Conservation (phyloP, 1,140 invertebrate species). For the Plodia interpunctella region DNA sequence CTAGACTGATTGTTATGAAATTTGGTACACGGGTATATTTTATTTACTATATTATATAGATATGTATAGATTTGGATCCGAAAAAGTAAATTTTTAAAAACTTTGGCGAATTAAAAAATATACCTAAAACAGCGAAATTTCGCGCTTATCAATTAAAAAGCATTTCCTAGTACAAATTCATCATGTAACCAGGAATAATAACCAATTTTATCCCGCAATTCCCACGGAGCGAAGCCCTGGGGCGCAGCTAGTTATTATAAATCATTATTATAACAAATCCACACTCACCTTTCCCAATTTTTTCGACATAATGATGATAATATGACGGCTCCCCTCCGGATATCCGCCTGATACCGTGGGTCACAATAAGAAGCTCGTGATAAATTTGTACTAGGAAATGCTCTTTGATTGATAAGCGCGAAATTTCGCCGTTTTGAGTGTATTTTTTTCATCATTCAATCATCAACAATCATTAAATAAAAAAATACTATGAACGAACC, state of each 20-base stretch:
- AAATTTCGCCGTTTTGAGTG: neutral
- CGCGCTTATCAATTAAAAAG: constrained; percentile 67
- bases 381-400: constrained; percentile 71
- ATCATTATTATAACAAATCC: constrained; percentile 23
- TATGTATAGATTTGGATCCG: too few species aligned
- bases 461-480: too few species aligned
- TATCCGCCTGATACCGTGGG: constrained; percentile 73
- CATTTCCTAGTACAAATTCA: constrained; percentile 71
- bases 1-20: too few species aligned
- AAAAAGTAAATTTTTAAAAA: too few species aligned
- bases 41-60: too few species aligned
- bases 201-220: too few species aligned
- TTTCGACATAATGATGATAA: constrained; percentile 73
- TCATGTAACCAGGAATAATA: constrained; percentile 43
- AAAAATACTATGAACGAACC: too few species aligned
- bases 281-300: constrained; percentile 33
- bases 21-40: too few species aligned
- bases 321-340: constrained; percentile 71
- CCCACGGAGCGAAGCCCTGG: too few species aligned
- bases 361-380: constrained; percentile 68
- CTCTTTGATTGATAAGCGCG: constrained; percentile 67
- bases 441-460: too few species aligned
- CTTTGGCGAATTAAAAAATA: too few species aligned
- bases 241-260: too few species aligned
- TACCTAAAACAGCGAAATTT: neutral